Evolutionary conservation across 1,140 invertebrate species (phyloP), one percentile per base, ranked within the genome.

Genomic region (Nasonia longicornis): DNA sequence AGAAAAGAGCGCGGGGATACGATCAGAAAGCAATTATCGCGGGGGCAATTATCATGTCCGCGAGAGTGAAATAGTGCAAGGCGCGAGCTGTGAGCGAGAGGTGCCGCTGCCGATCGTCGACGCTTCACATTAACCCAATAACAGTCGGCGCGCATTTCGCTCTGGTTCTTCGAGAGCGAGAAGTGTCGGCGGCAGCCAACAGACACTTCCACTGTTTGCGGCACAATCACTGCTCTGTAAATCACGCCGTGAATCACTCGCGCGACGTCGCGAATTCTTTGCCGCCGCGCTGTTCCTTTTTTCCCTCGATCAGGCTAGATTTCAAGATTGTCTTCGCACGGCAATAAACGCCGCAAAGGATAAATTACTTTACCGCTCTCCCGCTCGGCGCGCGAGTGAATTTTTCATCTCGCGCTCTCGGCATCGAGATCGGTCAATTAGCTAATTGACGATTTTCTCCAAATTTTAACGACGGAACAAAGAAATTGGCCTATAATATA

Each of bases 201-300:
- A 73, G 71, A 71, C 69, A 38, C 69, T 31, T 71, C 69, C 31
- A 67, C 29, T 16, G 2, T 26, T 20, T 22, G 31, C 70, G 22
- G 16, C 16, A 45, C 35, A 72, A 73, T 73, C 35, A 12, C n/a
- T 2, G 71, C 71, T 84, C 83, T 84, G 86, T 88, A 88, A 88
- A 88, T 88, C 87, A 88, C 84, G 79, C 73, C 81, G 84, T 85
- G 85, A 86, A 87, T 87, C 85, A 86, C 85, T 86, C 86, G 83
- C 78, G 71, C 69, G 2, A 35, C 20, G 11, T 63, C 22, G 52
- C 8, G 29, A 35, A 75, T 63, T n/a, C 52, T 35, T 35, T 7
- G 22, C 45, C 1, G 7, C 0, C 10, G 11, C 72, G 7, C 10
- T 58, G 1, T 22, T 42, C 26, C 20, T 29, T 6, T 78, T 70